A percentile compares a stretch with the other conserved stretches of the same genome.
phyloP scores from a whole-genome alignment of 2,797 vertebrate species.

The Falco naumanni region DNA sequence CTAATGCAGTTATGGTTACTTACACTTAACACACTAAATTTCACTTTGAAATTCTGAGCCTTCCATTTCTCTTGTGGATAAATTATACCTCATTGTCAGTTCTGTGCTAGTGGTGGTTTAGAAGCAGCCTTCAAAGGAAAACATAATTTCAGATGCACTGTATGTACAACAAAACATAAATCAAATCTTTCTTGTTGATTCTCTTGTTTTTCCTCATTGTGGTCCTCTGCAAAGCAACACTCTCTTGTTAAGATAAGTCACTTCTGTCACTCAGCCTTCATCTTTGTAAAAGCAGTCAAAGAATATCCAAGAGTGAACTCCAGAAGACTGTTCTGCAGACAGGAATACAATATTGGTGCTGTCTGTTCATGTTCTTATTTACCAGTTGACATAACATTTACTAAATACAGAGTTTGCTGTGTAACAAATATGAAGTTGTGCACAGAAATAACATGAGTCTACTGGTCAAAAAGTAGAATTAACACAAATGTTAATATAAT shows the following conservation, averaged over 20 bases:
- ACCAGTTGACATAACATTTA: neutral
- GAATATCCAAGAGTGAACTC: neutral
- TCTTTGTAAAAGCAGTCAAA: neutral
- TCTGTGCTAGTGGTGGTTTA: neutral
- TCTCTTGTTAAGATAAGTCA: neutral
- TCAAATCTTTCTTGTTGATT: neutral
- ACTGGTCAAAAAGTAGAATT: neutral
- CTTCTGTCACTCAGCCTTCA: constrained; percentile 1
- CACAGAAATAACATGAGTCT: neutral
- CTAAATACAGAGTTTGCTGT: neutral
- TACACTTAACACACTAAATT: constrained; percentile 5
- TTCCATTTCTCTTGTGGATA: neutral
- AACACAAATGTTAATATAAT: neutral
- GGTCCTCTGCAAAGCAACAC: neutral
- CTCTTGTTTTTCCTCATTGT: neutral
- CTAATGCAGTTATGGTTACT: neutral
- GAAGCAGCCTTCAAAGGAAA: constrained; percentile 22
- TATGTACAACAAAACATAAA: neutral
- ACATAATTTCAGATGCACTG: neutral
- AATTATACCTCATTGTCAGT: neutral
- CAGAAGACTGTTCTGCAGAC: neutral
- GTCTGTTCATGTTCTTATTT: neutral
- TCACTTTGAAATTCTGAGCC: constrained; percentile 3
- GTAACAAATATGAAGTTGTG: neutral
- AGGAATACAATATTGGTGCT: neutral